Conservation (phyloP, 1,140 invertebrate genomes). For the Tetramorium parvispinum region DNA sequence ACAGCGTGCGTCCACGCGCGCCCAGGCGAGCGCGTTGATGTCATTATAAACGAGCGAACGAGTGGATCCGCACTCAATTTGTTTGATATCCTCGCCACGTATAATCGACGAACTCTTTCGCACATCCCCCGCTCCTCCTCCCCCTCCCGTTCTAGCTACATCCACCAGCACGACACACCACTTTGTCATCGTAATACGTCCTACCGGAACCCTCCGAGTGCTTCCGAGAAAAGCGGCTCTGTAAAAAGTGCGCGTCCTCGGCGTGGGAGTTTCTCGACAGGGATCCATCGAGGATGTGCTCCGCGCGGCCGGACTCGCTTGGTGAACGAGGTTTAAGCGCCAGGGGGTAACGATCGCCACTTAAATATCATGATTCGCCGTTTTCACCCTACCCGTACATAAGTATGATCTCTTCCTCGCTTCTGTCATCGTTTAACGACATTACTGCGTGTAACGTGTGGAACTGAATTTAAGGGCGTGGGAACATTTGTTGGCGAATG, state of each 20-base stretch:
- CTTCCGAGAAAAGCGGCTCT: slow-evolving; percentile 14
- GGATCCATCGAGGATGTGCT: slow-evolving; percentile 45
- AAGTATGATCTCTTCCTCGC: slow-evolving; percentile 62
- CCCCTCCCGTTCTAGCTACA: not conserved
- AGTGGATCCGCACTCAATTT: slow-evolving; percentile 80
- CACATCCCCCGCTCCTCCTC: not conserved
- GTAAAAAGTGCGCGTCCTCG: slow-evolving; percentile 44
- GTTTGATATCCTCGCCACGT: slow-evolving; percentile 72
- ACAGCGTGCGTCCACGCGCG: slow-evolving; percentile 31
- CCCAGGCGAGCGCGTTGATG: slow-evolving; percentile 73
- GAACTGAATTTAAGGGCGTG: slow-evolving; percentile 13
- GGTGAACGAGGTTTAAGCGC: slow-evolving; percentile 61
- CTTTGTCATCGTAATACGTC: slow-evolving; percentile 76
- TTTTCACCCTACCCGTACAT: slow-evolving; percentile 55
- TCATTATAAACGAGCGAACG: slow-evolving; percentile 78
- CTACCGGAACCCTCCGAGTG: slow-evolving; percentile 34
- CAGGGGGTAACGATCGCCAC: slow-evolving; percentile 61
- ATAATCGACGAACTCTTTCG: slow-evolving; percentile 43
- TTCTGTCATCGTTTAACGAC: slow-evolving; percentile 53
- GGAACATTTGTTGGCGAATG: not conserved
- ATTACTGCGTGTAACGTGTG: slow-evolving; percentile 19
- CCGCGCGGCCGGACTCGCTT: not conserved
- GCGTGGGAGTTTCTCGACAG: slow-evolving; percentile 28
- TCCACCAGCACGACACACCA: slow-evolving; percentile 62
- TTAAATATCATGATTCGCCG: slow-evolving; percentile 78